Conservation (phyloP, 2,797 vertebrate genomes). For the Tragelaphus eurycerus region DNA sequence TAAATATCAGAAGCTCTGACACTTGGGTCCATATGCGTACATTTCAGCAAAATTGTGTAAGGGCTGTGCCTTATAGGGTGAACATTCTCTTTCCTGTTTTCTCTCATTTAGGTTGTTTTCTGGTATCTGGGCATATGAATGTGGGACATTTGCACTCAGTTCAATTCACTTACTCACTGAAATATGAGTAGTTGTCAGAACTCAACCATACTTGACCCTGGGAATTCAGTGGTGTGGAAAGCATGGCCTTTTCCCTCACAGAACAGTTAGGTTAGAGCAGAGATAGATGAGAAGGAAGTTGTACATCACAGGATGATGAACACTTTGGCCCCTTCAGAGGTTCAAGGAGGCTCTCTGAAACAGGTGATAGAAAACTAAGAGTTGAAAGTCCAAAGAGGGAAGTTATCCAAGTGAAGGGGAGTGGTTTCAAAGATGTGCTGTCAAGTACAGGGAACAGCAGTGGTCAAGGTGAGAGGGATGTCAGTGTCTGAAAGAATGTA, state of each 20-base stretch:
- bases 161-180: constrained; percentile 37
- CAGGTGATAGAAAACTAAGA: constrained; percentile 14
- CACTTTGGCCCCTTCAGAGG: background rate
- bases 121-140: background rate
- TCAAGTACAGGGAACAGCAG: background rate
- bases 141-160: background rate
- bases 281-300: constrained; percentile 15
- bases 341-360: background rate
- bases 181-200: background rate
- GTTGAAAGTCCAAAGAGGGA: background rate
- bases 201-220: background rate
- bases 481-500: background rate
- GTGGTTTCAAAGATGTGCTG: background rate
- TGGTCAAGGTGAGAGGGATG: background rate
- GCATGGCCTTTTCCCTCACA: background rate
- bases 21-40: background rate
- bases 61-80: background rate
- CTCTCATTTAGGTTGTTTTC: constrained; percentile 22
- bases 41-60: constrained; percentile 22
- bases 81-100: constrained; percentile 15
- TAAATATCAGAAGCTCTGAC: background rate
- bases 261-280: constrained; percentile 9
- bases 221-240: background rate
- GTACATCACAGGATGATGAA: background rate
- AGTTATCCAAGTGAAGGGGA: background rate